Conservation (phyloP, 92 coral and sea anemone genomes). For the Palythoa heliodiscus region DNA sequence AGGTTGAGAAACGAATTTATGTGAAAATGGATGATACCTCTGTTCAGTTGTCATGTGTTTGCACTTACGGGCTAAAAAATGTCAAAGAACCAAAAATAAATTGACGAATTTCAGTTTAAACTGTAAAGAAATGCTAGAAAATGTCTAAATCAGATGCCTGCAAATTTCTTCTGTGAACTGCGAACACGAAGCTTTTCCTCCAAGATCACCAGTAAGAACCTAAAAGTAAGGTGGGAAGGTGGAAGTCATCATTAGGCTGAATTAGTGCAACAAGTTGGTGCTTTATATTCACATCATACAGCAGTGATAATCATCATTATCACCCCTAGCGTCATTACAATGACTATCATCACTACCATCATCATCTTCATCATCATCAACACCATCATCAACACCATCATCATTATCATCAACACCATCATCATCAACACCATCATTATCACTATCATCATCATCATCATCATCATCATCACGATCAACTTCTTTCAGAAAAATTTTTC, state of each 20-base stretch:
- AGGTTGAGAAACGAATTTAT: no score
- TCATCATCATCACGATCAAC: not conserved
- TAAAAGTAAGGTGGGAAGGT: conserved; percentile 18
- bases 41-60: no score
- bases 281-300: not conserved
- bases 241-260: not conserved
- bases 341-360: not conserved
- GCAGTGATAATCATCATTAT: not conserved
- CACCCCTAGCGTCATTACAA: no score
- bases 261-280: not conserved
- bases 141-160: conserved; percentile 58
- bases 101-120: not conserved
- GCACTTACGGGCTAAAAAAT: no score
- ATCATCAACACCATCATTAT: not conserved
- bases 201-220: conserved; percentile 96
- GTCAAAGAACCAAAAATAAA: no score
- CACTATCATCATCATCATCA: not conserved
- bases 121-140: not conserved
- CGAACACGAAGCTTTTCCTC: conserved; percentile 88
- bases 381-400: not conserved
- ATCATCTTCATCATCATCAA: not conserved
- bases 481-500: not conserved
- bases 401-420: not conserved
- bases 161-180: conserved; percentile 93
- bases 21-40: no score